Percentiles rank a stretch among this genome's conserved stretches.
These are phyloP conservation scores for Patiria miniata DNA, from an alignment of 35 echinoderm and acorn worm genomes.

Conservation along the genomic window DNA sequence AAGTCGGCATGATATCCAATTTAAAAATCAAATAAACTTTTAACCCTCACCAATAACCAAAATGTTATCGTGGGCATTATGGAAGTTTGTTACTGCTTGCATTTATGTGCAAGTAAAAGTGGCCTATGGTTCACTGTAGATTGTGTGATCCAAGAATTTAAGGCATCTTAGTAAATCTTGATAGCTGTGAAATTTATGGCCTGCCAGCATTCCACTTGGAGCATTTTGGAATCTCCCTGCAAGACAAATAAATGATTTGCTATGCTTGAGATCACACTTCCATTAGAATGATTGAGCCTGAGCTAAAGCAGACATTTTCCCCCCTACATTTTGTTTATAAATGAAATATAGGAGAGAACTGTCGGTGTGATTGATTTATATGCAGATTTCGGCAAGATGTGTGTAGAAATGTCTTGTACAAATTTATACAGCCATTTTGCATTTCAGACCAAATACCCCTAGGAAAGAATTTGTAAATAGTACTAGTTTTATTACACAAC, in stretches of 20 bases:
- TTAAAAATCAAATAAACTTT: no score
- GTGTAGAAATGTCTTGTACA: background rate
- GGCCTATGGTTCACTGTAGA: no score
- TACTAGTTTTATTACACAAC: background rate
- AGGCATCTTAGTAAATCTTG: no score
- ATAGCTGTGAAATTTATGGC: constrained; percentile 4
- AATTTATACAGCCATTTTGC: background rate
- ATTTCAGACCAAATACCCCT: background rate
- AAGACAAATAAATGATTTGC: background rate
- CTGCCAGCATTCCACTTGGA: constrained; percentile 6
- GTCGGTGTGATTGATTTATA: background rate
- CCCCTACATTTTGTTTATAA: background rate
- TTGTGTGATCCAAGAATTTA: no score
- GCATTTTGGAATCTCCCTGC: constrained; percentile 6
- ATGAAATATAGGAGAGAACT: background rate
- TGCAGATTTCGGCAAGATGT: background rate
- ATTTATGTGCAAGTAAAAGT: no score
- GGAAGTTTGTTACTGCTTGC: no score
- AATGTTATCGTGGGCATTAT: no score
- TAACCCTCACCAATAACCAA: no score
- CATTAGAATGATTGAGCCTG: background rate
- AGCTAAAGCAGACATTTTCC: constrained; percentile 3
- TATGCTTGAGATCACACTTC: background rate
- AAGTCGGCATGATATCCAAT: no score
- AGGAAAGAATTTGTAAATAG: constrained; percentile 3